These are phyloP conservation scores for Lota lota DNA, from an alignment of 2,113 vertebrate species.

Conservation along the genomic window DNA sequence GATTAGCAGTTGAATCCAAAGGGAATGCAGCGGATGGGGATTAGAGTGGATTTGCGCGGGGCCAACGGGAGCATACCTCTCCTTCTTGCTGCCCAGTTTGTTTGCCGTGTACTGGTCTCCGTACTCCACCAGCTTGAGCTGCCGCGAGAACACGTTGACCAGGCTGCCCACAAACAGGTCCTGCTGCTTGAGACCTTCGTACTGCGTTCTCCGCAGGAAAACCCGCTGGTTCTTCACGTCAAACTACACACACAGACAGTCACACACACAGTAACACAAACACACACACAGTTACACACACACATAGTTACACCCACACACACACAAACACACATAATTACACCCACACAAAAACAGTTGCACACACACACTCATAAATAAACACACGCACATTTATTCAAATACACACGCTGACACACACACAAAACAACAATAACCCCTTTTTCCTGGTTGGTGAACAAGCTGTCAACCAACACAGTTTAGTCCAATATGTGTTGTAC, in stretches of 20 bases:
- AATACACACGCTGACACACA: too few species aligned
- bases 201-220: slow-evolving; percentile 85
- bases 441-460: too few species aligned
- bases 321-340: too few species aligned
- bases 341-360: too few species aligned
- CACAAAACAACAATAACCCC: too few species aligned
- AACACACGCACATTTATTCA: too few species aligned
- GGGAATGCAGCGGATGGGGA: too few species aligned
- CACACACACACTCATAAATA: too few species aligned
- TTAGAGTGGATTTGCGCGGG: background rate
- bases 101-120: slow-evolving; percentile 90
- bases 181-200: slow-evolving; percentile 78
- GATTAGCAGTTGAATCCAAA: too few species aligned
- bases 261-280: background rate
- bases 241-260: slow-evolving; percentile 71
- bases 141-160: slow-evolving; percentile 87
- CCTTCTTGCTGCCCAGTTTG: slow-evolving; percentile 87
- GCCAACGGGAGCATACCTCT: slow-evolving; percentile 77
- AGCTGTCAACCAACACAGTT: too few species aligned
- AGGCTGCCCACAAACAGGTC: slow-evolving; percentile 91
- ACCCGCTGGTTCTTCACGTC: slow-evolving; percentile 89
- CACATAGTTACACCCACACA: too few species aligned
- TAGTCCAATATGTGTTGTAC: too few species aligned
- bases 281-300: background rate
- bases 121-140: slow-evolving; percentile 85